phyloP scores from a whole-genome alignment of 2,113 vertebrate species.

The Rhinichthys klamathensis region DNA sequence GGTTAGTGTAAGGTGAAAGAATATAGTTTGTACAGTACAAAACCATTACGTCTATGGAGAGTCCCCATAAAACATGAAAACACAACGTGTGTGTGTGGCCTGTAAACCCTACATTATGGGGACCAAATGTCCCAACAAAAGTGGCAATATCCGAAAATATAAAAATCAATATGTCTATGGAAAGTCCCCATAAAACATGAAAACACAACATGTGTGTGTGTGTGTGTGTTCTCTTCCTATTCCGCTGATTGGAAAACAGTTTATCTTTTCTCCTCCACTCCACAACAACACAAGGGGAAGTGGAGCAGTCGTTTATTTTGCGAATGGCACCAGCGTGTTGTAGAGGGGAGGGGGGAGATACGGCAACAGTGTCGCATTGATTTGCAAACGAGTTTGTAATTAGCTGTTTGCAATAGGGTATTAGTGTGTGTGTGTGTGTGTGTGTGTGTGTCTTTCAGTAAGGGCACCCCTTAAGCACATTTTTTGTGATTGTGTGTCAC shows the following conservation, averaged over 20 bases:
- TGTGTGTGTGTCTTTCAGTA: constrained; percentile 45
- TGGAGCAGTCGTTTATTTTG: constrained; percentile 52
- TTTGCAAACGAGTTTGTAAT: constrained; percentile 80
- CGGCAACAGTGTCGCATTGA: constrained; percentile 67
- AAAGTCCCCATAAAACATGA: too few relatives aligned
- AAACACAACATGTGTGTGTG: background rate
- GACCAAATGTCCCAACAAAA: too few relatives aligned
- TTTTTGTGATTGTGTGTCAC: constrained; percentile 62
- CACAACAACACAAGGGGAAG: constrained; percentile 51
- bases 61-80: too few relatives aligned
- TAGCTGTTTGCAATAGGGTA: constrained; percentile 73
- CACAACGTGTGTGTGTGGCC: too few relatives aligned
- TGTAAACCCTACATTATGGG: too few relatives aligned
- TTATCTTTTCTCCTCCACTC: constrained; percentile 52
- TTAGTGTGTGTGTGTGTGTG: constrained; percentile 60
- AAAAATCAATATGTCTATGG: too few relatives aligned
- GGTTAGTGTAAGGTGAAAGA: too few relatives aligned
- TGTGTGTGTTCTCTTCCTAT: constrained; percentile 14
- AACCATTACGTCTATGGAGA: too few relatives aligned
- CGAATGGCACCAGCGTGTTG: background rate
- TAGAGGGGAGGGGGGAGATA: constrained; percentile 45
- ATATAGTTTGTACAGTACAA: too few relatives aligned
- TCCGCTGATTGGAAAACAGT: constrained; percentile 31
- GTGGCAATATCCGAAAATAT: too few relatives aligned
- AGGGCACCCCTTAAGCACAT: constrained; percentile 35